A percentile compares a stretch with the other conserved stretches of the same genome.
Evolutionary conservation across 2,888 invertebrate genomes (phyloP).

Genomic region (Chalcis sispes): DNA sequence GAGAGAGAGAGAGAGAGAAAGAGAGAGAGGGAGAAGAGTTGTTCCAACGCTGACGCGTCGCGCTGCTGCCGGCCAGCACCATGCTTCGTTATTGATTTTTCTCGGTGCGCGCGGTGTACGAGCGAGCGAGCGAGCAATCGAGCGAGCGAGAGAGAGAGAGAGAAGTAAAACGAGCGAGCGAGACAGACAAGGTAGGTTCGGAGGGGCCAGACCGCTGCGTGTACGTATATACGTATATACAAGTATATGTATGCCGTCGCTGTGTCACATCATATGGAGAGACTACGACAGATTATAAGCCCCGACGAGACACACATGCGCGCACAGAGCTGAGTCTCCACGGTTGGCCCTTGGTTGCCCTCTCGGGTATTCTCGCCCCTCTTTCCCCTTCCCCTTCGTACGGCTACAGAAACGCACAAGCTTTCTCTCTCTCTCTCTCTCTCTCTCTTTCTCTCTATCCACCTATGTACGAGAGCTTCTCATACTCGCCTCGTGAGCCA

Average conservation of each 20-base stretch:
- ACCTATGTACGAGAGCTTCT: not conserved
- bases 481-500: not conserved
- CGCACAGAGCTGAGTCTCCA: not conserved
- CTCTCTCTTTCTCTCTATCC: not conserved
- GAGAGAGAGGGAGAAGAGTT: not conserved
- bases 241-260: slow-evolving; percentile 27
- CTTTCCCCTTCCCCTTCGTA: too few relatives aligned
- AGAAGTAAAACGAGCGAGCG: not conserved
- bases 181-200: not conserved
- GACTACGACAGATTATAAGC: slow-evolving; percentile 65
- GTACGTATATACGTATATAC: too few relatives aligned
- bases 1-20: not conserved
- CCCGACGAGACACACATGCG: slow-evolving; percentile 60
- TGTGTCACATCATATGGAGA: slow-evolving; percentile 68
- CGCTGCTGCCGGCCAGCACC: slow-evolving; percentile 35
- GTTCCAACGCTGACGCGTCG: slow-evolving; percentile 3
- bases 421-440: not conserved
- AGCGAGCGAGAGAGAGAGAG: slow-evolving; percentile 24
- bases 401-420: too few relatives aligned
- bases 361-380: slow-evolving; percentile 14
- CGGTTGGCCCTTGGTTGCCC: slow-evolving; percentile 10
- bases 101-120: slow-evolving; percentile 6
- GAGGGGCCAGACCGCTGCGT: slow-evolving; percentile 57
- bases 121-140: slow-evolving; percentile 5
- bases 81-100: slow-evolving; percentile 56